Base-by-base conservation (phyloP, 2,113 vertebrate genomes). In the Gymnorhina tibicen region DNA sequence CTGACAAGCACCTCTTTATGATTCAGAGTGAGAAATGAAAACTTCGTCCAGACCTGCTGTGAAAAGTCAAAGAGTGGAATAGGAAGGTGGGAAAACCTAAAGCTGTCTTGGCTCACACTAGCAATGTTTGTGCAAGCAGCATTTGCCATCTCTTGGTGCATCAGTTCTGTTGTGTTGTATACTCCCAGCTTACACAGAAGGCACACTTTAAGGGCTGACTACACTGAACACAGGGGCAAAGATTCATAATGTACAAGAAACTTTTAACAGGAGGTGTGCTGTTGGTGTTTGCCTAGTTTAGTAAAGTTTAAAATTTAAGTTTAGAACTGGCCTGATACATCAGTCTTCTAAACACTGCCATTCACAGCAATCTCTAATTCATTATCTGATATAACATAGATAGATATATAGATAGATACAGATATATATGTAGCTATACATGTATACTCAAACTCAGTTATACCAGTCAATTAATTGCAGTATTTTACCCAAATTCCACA, bases 31-130 rank as follows among this genome's bases (percentile, higher is more conserved):
- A 86, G 46, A 74, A 69, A 62, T 17, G 7, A 64, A 76, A 83
- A 84, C 58, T 47, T 89, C n/a, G 32, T 69, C 37, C 55, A 94
- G 37, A 84, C 16, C 27, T 58, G 24, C 27, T 77, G 41, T 32
- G 73, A 84, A 85, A 93, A 95, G 64, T 41, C 7, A 2, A 62
- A 27, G 26, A 86, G 17, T 47, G 35, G 39, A 91, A 91, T 5
- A 7, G 41, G 11, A 89, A 84, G 27, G 68, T 70, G 46, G n/a
- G 41, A 91, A 87, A 93, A 84, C 19, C 46, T 66, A 68, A 85
- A 62, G 64, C 9, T 56, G 53, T 35, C 53, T 66, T 47, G 56
- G 28, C 19, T 74, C 14, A 75, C 28, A 17, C 14, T 27, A 70
- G 52, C 1, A 2, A 35, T 16, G 20, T 72, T 63, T 32, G 49